Percentiles rank a stretch among this genome's conserved stretches.
These are phyloP conservation scores for Trichonephila inaurata DNA, from an alignment of 1,140 invertebrate genomes.

Conservation along the genomic window DNA sequence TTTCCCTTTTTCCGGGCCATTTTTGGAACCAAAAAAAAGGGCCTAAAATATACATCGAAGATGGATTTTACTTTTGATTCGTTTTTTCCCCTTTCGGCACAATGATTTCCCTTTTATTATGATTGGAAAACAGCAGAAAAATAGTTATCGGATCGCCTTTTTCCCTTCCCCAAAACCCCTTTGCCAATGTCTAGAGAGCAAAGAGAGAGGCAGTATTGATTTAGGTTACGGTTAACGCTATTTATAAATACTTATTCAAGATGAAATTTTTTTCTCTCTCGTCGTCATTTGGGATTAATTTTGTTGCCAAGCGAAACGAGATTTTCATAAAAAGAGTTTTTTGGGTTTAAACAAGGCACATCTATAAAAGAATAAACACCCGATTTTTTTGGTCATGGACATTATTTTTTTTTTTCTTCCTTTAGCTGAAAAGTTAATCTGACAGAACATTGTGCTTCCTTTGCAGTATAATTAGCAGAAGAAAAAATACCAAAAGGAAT, in stretches of 20 bases:
- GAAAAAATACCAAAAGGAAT: too few relatives aligned
- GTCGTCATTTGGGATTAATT: neutral
- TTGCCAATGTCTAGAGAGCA: constrained; percentile 31
- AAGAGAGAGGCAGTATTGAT: constrained; percentile 22
- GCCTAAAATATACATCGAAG: neutral
- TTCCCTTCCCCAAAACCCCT: neutral
- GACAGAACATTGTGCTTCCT: too few relatives aligned
- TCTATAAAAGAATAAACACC: neutral
- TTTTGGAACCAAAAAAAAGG: neutral
- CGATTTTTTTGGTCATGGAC: neutral
- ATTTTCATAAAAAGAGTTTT: neutral
- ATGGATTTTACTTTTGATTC: constrained; percentile 5
- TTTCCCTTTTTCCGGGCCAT: neutral
- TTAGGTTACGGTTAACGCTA: constrained; percentile 54
- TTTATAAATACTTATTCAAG: neutral
- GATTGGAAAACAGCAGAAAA: constrained; percentile 27
- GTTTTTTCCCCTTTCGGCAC: constrained; percentile 22
- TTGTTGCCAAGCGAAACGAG: neutral
- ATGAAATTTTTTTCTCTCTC: neutral
- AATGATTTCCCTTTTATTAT: constrained; percentile 68
- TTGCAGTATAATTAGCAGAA: too few relatives aligned
- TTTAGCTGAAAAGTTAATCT: neutral
- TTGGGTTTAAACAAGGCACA: neutral
- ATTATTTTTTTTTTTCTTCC: neutral
- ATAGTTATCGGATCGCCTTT: constrained; percentile 46